Percentiles rank a stretch among this genome's conserved stretches.
Evolutionary conservation across 2,797 vertebrate genomes (phyloP).

Genomic region (Squalus acanthias): DNA sequence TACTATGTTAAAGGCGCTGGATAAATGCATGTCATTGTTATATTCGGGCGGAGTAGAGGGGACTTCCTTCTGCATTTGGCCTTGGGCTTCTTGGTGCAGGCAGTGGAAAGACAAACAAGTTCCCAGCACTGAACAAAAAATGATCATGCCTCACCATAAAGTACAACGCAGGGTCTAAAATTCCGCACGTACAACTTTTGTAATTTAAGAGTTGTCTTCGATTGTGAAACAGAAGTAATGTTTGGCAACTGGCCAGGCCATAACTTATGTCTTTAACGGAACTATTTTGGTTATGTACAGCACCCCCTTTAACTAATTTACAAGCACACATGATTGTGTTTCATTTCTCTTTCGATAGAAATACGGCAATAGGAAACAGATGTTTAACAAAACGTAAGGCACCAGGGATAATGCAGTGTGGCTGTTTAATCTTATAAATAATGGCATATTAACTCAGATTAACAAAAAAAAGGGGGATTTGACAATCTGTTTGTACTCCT

Average conservation of each 20-base stretch:
- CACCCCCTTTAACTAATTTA: neutral
- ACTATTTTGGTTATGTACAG: neutral
- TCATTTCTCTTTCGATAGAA: constrained; percentile 5
- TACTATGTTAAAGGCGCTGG: neutral
- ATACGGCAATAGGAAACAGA: constrained; percentile 23
- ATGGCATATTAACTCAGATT: constrained; percentile 28
- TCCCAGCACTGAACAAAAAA: neutral
- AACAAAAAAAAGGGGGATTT: neutral
- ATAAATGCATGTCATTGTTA: neutral
- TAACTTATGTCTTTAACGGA: neutral
- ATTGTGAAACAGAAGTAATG: neutral
- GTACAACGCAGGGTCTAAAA: neutral
- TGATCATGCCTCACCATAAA: neutral
- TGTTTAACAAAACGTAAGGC: neutral
- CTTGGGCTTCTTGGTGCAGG: neutral
- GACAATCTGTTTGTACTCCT: constrained; percentile 25
- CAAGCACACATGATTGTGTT: constrained; percentile 4
- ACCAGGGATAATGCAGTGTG: neutral
- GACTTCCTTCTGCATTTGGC: neutral
- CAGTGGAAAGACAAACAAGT: neutral
- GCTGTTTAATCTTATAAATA: constrained; percentile 3
- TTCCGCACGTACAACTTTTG: neutral
- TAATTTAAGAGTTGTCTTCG: neutral
- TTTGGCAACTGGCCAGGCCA: neutral
- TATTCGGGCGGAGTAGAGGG: neutral